These are phyloP conservation scores for Rhadina sibilatrix DNA, from an alignment of 2,113 vertebrate genomes.

Conservation along the genomic window DNA sequence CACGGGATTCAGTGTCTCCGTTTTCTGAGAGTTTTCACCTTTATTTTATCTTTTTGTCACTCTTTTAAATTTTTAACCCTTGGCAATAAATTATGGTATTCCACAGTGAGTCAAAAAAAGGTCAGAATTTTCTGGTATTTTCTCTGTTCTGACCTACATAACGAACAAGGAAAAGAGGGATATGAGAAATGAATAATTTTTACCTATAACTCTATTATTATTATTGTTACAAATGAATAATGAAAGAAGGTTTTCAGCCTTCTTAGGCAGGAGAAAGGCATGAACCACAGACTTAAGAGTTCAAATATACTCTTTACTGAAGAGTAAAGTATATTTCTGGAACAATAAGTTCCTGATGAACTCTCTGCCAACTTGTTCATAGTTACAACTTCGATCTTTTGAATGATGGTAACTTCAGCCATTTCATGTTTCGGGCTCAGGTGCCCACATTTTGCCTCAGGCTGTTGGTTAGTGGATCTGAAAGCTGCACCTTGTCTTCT, in stretches of 20 bases:
- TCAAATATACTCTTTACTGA: neutral
- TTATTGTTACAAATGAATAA: neutral
- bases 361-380: neutral
- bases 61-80: neutral
- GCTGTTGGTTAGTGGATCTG: neutral
- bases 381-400: neutral
- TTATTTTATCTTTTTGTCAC: neutral
- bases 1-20: neutral
- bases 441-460: neutral
- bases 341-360: neutral
- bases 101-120: neutral
- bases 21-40: neutral
- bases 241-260: neutral
- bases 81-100: neutral
- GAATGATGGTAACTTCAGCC: neutral
- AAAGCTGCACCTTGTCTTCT: neutral
- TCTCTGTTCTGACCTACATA: neutral
- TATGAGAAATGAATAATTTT: neutral
- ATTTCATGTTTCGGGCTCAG: neutral
- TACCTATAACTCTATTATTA: neutral
- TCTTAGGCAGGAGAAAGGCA: neutral
- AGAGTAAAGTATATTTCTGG: fast-evolving
- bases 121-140: neutral
- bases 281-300: neutral
- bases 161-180: fast-evolving